Percentiles rank a stretch among this genome's conserved stretches.
Evolutionary conservation across 1,140 invertebrate species (phyloP).

Genomic region (Popillia japonica): DNA sequence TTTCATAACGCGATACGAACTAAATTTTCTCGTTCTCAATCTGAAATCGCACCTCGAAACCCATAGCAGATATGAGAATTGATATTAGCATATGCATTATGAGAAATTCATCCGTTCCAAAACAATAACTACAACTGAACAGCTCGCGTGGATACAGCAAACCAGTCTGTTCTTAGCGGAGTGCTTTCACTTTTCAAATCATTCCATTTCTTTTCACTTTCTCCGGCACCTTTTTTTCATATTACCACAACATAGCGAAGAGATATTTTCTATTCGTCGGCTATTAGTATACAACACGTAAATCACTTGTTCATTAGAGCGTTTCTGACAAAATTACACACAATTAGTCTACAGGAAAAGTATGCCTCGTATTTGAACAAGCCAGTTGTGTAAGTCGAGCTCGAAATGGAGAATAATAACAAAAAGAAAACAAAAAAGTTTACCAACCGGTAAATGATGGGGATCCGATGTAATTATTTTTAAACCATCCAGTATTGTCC

Average conservation of each 20-base stretch:
- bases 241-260: not conserved
- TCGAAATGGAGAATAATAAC: not conserved
- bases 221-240: conserved; percentile 17
- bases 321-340: not conserved
- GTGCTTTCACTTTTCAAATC: conserved; percentile 35
- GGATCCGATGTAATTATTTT: conserved; percentile 22
- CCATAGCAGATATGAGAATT: not conserved
- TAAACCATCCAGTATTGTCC: conserved; percentile 28
- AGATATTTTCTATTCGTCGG: not conserved
- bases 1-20: not conserved
- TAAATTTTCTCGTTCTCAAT: not conserved
- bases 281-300: not conserved
- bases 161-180: conserved; percentile 1
- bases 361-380: not conserved
- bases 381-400: not conserved
- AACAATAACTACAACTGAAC: not conserved
- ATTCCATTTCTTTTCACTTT: conserved; percentile 32
- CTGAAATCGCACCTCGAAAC: not conserved
- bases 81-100: conserved; percentile 7
- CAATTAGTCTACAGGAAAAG: conserved; percentile 8
- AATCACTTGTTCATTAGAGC: conserved; percentile 31
- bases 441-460: not conserved
- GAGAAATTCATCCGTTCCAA: not conserved
- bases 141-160: not conserved
- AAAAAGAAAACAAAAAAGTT: not conserved